A percentile compares a stretch with the other conserved stretches of the same genome.
phyloP scores from a whole-genome alignment of 2,888 invertebrate species.

The Troilus luridus region DNA sequence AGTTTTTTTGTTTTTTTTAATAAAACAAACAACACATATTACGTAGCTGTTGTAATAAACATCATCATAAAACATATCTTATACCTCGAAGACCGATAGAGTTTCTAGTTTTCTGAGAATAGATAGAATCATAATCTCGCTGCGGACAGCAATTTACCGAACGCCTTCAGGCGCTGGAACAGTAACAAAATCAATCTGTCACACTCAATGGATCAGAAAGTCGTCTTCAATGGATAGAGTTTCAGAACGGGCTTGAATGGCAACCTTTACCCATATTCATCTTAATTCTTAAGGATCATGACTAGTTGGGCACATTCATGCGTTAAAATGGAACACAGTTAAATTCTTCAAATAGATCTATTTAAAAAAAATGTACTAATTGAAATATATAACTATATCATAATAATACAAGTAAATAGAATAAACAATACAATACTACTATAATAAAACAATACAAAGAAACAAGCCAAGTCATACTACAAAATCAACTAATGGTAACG shows the following conservation, averaged over 20 bases:
- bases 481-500: no score
- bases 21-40: no score
- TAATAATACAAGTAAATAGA: no score
- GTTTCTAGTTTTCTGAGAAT: background rate
- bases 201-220: slow-evolving; percentile 25
- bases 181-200: background rate
- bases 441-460: no score
- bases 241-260: background rate
- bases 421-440: no score
- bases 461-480: no score
- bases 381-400: no score
- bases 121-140: background rate
- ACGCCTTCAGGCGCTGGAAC: background rate
- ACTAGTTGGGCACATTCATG: background rate
- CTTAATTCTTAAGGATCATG: background rate
- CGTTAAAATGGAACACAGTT: background rate
- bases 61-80: no score
- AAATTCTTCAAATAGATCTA: background rate
- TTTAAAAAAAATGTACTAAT: background rate
- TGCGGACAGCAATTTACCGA: background rate
- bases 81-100: no score
- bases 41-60: no score
- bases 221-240: background rate
- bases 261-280: background rate
- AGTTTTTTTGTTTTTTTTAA: no score